Conservation (phyloP, 2,888 invertebrate genomes). For the Temnothorax unifasciatus region DNA sequence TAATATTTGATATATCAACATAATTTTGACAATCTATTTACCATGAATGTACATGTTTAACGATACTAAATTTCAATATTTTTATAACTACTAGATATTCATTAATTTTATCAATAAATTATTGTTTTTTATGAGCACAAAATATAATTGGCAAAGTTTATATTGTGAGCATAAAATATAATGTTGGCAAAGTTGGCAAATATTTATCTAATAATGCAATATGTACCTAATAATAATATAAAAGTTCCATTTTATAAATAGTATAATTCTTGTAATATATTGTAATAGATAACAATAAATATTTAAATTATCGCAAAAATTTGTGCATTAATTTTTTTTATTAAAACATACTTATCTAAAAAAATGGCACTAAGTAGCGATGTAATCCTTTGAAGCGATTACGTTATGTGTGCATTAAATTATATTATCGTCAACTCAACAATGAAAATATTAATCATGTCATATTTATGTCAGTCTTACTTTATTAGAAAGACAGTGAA, state of each 20-base stretch:
- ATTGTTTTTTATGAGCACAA: not conserved
- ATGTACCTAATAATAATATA: not conserved
- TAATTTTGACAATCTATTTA: not conserved
- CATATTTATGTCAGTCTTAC: constrained; percentile 28
- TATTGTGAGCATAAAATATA: not conserved
- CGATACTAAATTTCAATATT: not conserved
- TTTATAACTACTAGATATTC: not conserved
- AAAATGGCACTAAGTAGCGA: not conserved
- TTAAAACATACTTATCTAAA: constrained; percentile 1
- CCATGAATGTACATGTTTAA: not conserved
- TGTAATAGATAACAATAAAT: constrained; percentile 28
- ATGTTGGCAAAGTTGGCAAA: no score
- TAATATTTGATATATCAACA: not conserved
- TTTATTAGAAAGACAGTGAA: not conserved
- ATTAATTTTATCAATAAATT: constrained; percentile 5
- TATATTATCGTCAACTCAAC: constrained; percentile 3
- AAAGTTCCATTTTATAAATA: not conserved
- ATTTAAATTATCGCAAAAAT: constrained; percentile 2
- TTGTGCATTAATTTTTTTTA: not conserved
- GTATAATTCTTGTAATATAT: not conserved
- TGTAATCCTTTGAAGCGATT: not conserved
- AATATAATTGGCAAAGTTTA: not conserved
- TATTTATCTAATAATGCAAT: not conserved
- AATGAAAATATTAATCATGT: not conserved
- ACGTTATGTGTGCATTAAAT: not conserved